phyloP scores from a whole-genome alignment of 2,797 vertebrate genomes.

The Falco concolor region DNA sequence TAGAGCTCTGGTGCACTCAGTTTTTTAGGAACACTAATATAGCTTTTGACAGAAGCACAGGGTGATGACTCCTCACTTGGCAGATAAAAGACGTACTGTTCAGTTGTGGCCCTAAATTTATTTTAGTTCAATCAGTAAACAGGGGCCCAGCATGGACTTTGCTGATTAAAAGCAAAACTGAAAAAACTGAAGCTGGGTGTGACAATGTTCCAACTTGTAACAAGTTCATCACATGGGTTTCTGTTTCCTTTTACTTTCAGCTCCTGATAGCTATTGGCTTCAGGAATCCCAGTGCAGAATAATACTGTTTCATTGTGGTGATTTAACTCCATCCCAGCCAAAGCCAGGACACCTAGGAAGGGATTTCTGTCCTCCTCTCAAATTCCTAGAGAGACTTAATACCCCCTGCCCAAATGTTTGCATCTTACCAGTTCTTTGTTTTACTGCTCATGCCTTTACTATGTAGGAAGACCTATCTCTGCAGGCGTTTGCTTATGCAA shows the following conservation, averaged over 20 bases:
- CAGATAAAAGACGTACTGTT: conserved; percentile 12
- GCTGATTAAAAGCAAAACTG: conserved; percentile 49
- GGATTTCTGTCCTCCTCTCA: not conserved
- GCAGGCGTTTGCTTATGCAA: not conserved
- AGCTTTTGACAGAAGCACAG: not conserved
- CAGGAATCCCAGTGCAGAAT: not conserved
- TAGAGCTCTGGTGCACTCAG: not conserved
- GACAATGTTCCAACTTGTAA: conserved; percentile 18
- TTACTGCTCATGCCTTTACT: not conserved
- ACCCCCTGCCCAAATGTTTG: not conserved
- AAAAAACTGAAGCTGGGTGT: conserved; percentile 24
- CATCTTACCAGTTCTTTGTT: not conserved
- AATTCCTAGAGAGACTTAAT: not conserved
- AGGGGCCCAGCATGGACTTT: not conserved
- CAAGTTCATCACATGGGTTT: not conserved
- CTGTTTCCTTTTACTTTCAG: not conserved
- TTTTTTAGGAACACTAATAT: not conserved
- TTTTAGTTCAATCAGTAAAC: conserved; percentile 37
- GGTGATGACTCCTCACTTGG: conserved; percentile 20
- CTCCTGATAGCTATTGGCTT: not conserved
- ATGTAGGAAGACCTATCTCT: not conserved
- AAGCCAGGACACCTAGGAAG: not conserved
- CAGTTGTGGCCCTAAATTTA: not conserved
- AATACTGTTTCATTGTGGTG: not conserved
- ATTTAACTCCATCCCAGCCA: too few relatives aligned